These are phyloP conservation scores for Lasioglossum malachurum DNA, from an alignment of 2,888 invertebrate species.

Conservation along the genomic window DNA sequence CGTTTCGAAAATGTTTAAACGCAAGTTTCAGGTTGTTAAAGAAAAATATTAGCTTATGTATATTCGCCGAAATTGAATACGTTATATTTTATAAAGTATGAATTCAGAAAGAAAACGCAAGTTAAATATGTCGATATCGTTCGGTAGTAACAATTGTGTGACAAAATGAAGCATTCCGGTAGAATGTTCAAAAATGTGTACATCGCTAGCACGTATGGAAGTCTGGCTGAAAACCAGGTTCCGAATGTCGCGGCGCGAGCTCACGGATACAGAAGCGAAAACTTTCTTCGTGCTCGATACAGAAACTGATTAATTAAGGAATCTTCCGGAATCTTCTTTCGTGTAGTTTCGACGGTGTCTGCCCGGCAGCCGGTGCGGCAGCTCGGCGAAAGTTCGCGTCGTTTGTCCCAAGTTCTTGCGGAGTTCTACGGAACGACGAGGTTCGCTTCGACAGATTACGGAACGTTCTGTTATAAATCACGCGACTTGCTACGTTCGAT, in stretches of 20 bases:
- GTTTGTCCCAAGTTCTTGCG: constrained; percentile 22
- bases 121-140: no score
- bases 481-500: constrained; percentile 9
- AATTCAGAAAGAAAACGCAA: no score
- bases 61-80: no score
- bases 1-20: no score
- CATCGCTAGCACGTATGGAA: not conserved
- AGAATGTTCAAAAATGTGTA: not conserved
- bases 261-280: not conserved
- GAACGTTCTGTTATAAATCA: constrained; percentile 33
- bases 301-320: constrained; percentile 44
- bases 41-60: no score
- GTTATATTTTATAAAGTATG: no score
- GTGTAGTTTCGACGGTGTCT: constrained; percentile 8
- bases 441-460: constrained; percentile 34
- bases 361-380: not conserved
- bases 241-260: not conserved
- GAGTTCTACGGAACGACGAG: constrained; percentile 10
- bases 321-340: constrained; percentile 27
- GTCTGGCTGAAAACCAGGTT: not conserved
- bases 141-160: not conserved
- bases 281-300: constrained; percentile 17
- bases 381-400: constrained; percentile 17
- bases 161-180: not conserved
- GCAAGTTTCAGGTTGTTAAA: no score